Evolutionary conservation across 2,888 invertebrate species (phyloP), one percentile per base, ranked within the genome.

Genomic region (Drosophila lutescens): DNA sequence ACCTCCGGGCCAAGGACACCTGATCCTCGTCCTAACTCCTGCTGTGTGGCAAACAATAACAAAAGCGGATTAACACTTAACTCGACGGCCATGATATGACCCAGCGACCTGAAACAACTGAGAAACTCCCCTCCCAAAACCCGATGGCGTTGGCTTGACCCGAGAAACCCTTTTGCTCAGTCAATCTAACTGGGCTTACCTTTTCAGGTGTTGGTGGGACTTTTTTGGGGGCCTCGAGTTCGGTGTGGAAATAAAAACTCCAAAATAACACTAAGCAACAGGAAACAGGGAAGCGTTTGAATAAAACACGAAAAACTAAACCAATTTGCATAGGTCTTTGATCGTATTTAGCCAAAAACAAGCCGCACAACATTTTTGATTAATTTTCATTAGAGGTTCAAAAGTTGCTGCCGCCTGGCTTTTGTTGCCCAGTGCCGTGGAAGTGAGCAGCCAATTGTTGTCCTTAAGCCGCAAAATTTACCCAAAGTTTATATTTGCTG

Each of bases 41-140:
- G 71, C 60, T 44, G 75, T 74, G 71, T 63, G 58, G 47, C 68
- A 78, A 81, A 80, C 66, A 79, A 81, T 77, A 78, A 77, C 75
- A 81, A 78, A 78, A 88, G 80, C 80, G 74, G 78, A 84, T 82
- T 79, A 81, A 76, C 82, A 85, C 85, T 88, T 88, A 77, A 74
- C 54, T 76, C 77, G 77, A 76, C 70, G 84, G 71, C 53, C 41
- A 78, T 83, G 76, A 83, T 86, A 84, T 77, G 82, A 74, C 68
- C 55, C 50, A 38, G 13, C 47, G 23, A 46, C 36, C 46, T 55
- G 49, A 57, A 54, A 51, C 65, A 40, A 34, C 34, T 34, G 34
- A 34, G 13, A 44, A 46, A 44, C 34, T 26, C 46, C 23, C 10
- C 13, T 17, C 30, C 8, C 10, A 32, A 10, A 13, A 15, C 36